Percentiles rank a stretch among this genome's conserved stretches.
These are phyloP conservation scores for Eclectus roratus DNA, from an alignment of 2,113 vertebrate genomes.

Conservation along the genomic window DNA sequence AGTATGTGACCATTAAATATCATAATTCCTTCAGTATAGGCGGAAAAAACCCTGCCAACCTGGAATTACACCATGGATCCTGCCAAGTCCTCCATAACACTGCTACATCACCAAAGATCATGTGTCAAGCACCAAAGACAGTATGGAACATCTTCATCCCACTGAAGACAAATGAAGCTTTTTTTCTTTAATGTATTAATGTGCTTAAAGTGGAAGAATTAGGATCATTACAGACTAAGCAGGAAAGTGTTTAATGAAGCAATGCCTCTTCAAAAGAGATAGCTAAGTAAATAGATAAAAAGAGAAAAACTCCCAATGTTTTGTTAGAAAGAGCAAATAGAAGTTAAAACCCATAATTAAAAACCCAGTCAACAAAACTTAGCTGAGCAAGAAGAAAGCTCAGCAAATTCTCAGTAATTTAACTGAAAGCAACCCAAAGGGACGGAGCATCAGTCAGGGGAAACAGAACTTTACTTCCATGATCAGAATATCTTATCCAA, in stretches of 20 bases:
- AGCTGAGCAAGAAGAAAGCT: not conserved
- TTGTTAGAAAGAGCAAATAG: not conserved
- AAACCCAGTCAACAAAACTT: not conserved
- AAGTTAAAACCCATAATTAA: constrained; percentile 27
- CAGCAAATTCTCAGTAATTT: constrained; percentile 29
- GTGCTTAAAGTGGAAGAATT: not conserved
- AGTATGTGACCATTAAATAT: not conserved
- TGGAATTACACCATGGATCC: not conserved
- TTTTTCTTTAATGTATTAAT: not conserved
- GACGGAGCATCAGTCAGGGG: not conserved
- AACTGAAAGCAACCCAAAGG: not conserved
- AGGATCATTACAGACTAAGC: not conserved
- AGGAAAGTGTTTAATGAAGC: constrained; percentile 39
- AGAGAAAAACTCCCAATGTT: not conserved
- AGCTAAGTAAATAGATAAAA: not conserved
- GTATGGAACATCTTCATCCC: not conserved
- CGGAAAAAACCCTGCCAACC: not conserved
- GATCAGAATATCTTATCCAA: not conserved
- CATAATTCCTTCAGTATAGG: not conserved
- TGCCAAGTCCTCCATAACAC: not conserved
- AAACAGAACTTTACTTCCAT: not conserved
- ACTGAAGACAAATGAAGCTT: not conserved
- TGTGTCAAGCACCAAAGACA: not conserved
- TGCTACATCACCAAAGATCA: not conserved
- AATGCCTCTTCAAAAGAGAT: not conserved